Base-by-base conservation (phyloP, 2,113 vertebrate species). In the Nesogale talazaci region DNA sequence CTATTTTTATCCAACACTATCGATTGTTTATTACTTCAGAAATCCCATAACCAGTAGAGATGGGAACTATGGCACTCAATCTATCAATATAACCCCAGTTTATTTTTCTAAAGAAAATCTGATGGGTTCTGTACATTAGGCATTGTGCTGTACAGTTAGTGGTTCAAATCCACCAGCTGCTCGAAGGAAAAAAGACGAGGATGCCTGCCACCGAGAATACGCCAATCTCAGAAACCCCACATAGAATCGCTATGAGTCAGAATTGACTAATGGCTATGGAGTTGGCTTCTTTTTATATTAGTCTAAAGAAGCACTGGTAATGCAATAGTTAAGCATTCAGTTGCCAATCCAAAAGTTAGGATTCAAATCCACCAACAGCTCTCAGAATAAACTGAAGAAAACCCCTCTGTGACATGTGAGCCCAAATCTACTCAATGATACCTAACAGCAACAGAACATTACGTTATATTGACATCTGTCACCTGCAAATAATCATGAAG, bases 1-100 rank as follows among this genome's bases (percentile, higher is more conserved):
- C 89, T 65, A 38, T 83, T 94, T 52, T 84, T 90, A 34, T 69
- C 93, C 77, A 79, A 70, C 27, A 79, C 6, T 79, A 87, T 31
- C 7, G 31, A 52, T 56, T 87, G 20, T 82, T 95, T 80, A 93
- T n/a, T 79, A 46, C 86, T 94, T 94, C 83, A 69, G 69, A 93
- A 95, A 86, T n/a, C 46, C 25, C 38, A 92, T 31, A 42, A 59
- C 67, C 59, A 12, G 90, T 4, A 86, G 61, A 29, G 84, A 3
- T 29, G 34, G 9, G 38, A 31, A 12, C 80, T 88, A 69, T 23
- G 38, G 42, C 46, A 83, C 29, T 69, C 36, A 67, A 56, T 78
- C 75, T 94, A 52, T 65, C n/a, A 77, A 87, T 57, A 63, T 4
- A 93, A 74, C 40, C 56, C 57, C 56, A 38, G 4, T 93, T 0